These are phyloP conservation scores for Frankliniella fusca DNA, from an alignment of 2,888 invertebrate genomes.

Conservation along the genomic window DNA sequence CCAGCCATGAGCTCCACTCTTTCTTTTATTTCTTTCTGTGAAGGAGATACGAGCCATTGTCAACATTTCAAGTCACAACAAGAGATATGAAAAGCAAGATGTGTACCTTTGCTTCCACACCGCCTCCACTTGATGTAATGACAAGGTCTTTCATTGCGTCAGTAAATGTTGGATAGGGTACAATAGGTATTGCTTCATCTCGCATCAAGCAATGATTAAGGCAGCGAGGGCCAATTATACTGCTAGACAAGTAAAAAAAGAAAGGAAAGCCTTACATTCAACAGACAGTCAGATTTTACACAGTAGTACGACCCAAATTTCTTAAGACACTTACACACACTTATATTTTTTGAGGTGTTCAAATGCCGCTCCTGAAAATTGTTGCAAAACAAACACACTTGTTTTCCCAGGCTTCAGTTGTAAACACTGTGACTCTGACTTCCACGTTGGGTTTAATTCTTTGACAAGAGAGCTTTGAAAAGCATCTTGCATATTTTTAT, in stretches of 20 bases:
- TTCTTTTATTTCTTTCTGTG: constrained; percentile 56
- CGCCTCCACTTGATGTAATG: constrained; percentile 59
- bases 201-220: constrained; percentile 68
- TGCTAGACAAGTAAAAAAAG: constrained; percentile 46
- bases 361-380: constrained; percentile 71
- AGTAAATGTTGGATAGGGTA: constrained; percentile 70
- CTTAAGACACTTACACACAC: constrained; percentile 60
- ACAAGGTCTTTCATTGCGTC: constrained; percentile 72
- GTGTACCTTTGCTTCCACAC: constrained; percentile 50
- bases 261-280: background rate
- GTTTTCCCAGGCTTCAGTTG: constrained; percentile 47
- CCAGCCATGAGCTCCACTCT: constrained; percentile 76
- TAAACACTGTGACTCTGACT: background rate
- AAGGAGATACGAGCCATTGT: constrained; percentile 23
- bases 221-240: constrained; percentile 79
- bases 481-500: background rate
- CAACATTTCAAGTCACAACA: background rate
- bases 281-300: background rate
- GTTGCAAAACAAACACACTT: constrained; percentile 73
- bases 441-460: background rate
- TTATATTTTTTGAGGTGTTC: constrained; percentile 59
- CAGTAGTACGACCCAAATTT: background rate
- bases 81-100: background rate
- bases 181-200: constrained; percentile 68
- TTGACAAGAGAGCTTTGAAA: background rate